phyloP scores from a whole-genome alignment of 2,113 vertebrate species.

The Dissostichus mawsoni region DNA sequence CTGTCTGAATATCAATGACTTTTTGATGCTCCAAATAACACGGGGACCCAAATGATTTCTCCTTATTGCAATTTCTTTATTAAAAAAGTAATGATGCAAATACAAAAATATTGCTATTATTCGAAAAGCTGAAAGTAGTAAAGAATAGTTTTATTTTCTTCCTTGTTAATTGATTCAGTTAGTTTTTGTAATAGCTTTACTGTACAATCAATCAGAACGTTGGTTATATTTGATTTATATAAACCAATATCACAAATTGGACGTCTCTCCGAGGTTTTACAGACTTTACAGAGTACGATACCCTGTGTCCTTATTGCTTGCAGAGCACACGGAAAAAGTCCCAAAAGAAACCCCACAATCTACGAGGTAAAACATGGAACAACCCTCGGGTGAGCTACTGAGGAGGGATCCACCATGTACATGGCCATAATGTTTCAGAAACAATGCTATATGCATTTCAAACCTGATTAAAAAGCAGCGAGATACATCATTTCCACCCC shows the following conservation, averaged over 20 bases:
- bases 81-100: not conserved
- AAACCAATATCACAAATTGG: too few relatives aligned
- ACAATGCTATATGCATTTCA: slow-evolving; percentile 11
- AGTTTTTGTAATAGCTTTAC: not conserved
- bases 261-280: too few relatives aligned
- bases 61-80: not conserved
- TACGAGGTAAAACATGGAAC: too few relatives aligned
- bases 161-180: not conserved
- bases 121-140: not conserved
- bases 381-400: too few relatives aligned
- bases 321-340: too few relatives aligned
- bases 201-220: too few relatives aligned
- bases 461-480: slow-evolving; percentile 42
- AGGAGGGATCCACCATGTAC: not conserved
- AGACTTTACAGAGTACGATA: too few relatives aligned
- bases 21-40: not conserved
- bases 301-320: too few relatives aligned
- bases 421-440: slow-evolving; percentile 4
- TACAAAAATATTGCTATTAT: not conserved
- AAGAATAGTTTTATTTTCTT: not conserved
- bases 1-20: not conserved
- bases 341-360: too few relatives aligned
- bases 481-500: slow-evolving; percentile 28
- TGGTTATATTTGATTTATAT: too few relatives aligned
- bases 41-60: not conserved